Conservation (phyloP, 2,797 vertebrate genomes). For the Hybognathus amarus region DNA sequence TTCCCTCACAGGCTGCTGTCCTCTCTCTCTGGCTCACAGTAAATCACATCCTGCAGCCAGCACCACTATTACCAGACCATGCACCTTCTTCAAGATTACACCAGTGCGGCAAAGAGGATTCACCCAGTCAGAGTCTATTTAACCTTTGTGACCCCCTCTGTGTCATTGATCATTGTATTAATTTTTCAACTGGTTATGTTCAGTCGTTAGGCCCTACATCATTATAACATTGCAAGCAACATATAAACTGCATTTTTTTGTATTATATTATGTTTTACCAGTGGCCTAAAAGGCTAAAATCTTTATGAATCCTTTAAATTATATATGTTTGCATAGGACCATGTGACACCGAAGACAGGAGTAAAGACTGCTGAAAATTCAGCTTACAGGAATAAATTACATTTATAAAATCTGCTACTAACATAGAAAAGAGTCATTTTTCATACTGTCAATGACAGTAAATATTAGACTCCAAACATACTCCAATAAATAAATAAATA, state of each 20-base stretch:
- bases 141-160: constrained; percentile 46
- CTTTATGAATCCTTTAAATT: not conserved
- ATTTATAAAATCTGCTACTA: too few species aligned
- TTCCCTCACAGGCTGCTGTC: constrained; percentile 47
- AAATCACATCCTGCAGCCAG: constrained; percentile 55
- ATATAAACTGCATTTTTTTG: not conserved
- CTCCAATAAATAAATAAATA: not conserved
- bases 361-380: not conserved
- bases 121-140: constrained; percentile 40
- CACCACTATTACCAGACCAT: constrained; percentile 42
- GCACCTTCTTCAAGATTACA: constrained; percentile 57
- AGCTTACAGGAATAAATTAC: too few species aligned
- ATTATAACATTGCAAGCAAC: not conserved
- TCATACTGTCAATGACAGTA: not conserved
- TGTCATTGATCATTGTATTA: constrained; percentile 11
- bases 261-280: not conserved
- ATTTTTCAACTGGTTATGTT: not conserved
- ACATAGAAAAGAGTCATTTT: too few species aligned
- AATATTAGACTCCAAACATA: not conserved
- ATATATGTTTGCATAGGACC: not conserved
- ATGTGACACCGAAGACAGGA: not conserved
- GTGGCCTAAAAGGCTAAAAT: not conserved
- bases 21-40: constrained; percentile 51
- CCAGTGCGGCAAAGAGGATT: constrained; percentile 44
- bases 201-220: not conserved